Base-by-base conservation (phyloP, 2,888 invertebrate species). In the Gasteruption jaculator region DNA sequence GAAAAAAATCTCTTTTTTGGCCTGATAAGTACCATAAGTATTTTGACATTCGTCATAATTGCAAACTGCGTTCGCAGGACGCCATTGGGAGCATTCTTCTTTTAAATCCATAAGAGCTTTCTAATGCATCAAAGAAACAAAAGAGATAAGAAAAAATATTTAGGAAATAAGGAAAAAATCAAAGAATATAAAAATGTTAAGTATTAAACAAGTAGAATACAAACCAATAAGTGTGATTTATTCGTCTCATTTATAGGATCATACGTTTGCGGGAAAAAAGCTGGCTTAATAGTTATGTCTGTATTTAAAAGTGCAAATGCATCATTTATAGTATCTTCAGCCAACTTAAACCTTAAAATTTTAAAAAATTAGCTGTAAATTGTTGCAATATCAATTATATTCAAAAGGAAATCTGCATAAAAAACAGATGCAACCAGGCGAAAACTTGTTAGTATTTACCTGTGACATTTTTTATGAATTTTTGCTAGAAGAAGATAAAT, bases 21-120 rank as follows among this genome's bases (percentile, higher is more conserved):
- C 46, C 33, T 29, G 8, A 34, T 60, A 54, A 5, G 48, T 45
- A 16, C 40, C 36, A 11, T 48, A 46, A 33, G 47, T 34, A 29
- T 47, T 49, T 26, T 43, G 45, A 39, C 64, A 64, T 60, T 52
- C 4, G 22, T 2, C 44, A 55, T 46, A 15, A n/a, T 33, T 46
- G 36, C 65, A 65, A 8, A 52, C 35, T 10, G 59, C 60, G 48
- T 65, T 58, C 2, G 62, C 60, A 31, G 40, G 48, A 45, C 54
- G 58, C 54, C 57, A 58, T 15, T 35, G n/a, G 4, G 34, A 44
- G 38, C 54, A 57, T 41, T 54, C 48, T 4, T 54, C 45, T 24
- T 52, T 50, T 11, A 61, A 43, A 16, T 42, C 38, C 8, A 43
- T 12, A n/a, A 57, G 39, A 10, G 29, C 22, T n/a, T 34, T 24